A percentile compares a stretch with the other conserved stretches of the same genome.
Evolutionary conservation across 2,797 vertebrate species (phyloP).

Genomic region (Molossus alvarezi): DNA sequence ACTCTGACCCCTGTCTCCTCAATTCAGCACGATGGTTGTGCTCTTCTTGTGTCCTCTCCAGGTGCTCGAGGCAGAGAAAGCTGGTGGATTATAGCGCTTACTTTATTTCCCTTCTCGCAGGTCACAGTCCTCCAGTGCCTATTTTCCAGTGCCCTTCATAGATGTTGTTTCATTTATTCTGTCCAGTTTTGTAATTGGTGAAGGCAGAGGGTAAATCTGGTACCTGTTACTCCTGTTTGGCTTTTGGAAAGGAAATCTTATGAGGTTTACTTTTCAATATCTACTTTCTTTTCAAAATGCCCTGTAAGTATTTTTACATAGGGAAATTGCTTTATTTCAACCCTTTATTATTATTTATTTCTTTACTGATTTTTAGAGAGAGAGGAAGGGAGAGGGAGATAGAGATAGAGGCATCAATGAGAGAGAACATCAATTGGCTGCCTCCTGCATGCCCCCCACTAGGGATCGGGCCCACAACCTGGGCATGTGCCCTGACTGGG

Average conservation of each 20-base stretch:
- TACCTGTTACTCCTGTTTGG: background rate
- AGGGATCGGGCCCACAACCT: too few species aligned
- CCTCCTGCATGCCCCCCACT: too few species aligned
- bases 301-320: background rate
- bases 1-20: background rate
- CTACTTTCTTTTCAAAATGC: background rate
- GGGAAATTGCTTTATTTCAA: background rate
- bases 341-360: background rate
- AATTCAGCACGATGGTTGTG: fast-evolving
- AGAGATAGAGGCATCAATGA: too few species aligned
- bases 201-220: background rate
- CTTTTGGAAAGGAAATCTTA: background rate
- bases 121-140: fast-evolving
- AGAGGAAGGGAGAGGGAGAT: too few species aligned
- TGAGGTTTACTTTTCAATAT: background rate
- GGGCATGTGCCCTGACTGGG: too few species aligned
- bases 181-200: background rate
- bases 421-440: too few species aligned
- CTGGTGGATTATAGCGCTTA: fast-evolving
- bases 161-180: background rate
- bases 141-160: background rate
- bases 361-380: too few species aligned
- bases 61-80: background rate
- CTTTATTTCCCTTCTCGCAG: background rate
- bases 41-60: background rate